A percentile compares a stretch with the other conserved stretches of the same genome.
These are phyloP conservation scores for Sialia sialis DNA, from an alignment of 2,113 vertebrate species.

Conservation along the genomic window DNA sequence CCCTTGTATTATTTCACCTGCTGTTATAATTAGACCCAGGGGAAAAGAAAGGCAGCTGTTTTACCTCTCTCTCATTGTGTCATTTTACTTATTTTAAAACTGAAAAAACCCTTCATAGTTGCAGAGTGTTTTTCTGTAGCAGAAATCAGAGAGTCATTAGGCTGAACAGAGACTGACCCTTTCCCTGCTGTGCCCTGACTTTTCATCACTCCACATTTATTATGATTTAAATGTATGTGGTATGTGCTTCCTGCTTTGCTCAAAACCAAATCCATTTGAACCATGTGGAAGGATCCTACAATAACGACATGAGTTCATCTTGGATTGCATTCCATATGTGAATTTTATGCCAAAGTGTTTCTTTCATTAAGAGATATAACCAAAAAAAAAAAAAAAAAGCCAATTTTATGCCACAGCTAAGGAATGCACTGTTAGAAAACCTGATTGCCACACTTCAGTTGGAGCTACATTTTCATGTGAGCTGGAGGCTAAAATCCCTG, in stretches of 20 bases:
- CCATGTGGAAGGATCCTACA: not conserved
- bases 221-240: not conserved
- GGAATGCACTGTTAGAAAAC: not conserved
- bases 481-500: not conserved
- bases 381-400: not conserved
- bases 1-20: constrained; percentile 9
- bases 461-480: not conserved
- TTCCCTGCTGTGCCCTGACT: not conserved
- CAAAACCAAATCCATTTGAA: not conserved
- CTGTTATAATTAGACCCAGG: constrained; percentile 32
- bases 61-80: not conserved
- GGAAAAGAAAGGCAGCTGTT: constrained; percentile 25
- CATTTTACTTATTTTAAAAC: not conserved
- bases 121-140: not conserved
- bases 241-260: not conserved
- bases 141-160: not conserved
- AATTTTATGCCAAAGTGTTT: not conserved
- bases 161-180: not conserved
- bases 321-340: not conserved
- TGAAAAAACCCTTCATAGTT: not conserved
- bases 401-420: not conserved
- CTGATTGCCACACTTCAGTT: not conserved
- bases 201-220: not conserved
- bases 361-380: not conserved
- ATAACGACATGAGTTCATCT: not conserved